Base-by-base conservation (phyloP, 1,140 invertebrate species). In the Laupala kohalensis region DNA sequence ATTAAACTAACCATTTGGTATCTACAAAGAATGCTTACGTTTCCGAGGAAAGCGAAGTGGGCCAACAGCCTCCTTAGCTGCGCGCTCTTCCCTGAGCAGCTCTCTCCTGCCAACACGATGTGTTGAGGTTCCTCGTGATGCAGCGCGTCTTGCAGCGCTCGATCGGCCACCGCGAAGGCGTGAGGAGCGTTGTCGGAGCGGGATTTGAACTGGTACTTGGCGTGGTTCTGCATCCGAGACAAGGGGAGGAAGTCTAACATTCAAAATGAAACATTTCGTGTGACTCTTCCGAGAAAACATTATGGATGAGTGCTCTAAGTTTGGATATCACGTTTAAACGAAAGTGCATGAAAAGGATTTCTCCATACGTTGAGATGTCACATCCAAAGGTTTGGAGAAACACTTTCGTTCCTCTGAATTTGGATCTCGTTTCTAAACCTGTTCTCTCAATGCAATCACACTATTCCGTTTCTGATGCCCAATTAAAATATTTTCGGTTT, bases 131-230 rank as follows among this genome's bases (percentile, higher is more conserved):
- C 88, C 76, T 91, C 86, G 81, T 91, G 91, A 78, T 94, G 93
- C 71, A 92, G 78, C 78, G 90, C 90, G 76, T 94, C 89, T 81
- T 94, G 92, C 80, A 91, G 93, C 28, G 92, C 92, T 68, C 88
- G 87, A 75, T 96, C 94, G 4, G 93, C 93, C 3, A 96, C 88
- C 1, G 91, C 87, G 80, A 91, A 97, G 74, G 96, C 90, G 77
- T 97, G 95, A 0, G 95, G 94, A 25, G 90, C 88, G 78, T 96
- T 94, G 77, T 95, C 93, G 19, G 92, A 94, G 75, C 93, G 88
- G 0, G 91, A 90, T 79, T 93, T 94, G 77, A 86, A 92, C 75
- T 88, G 86, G 77, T 96, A 96, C 79, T 90, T 92, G 74, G 84
- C 84, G 73, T 94, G 91, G 78, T 87, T 86, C 92, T 95, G 80